A percentile compares a stretch with the other conserved stretches of the same genome.
phyloP scores from a whole-genome alignment of 2,888 invertebrate genomes.

The Cyclophora punctaria region DNA sequence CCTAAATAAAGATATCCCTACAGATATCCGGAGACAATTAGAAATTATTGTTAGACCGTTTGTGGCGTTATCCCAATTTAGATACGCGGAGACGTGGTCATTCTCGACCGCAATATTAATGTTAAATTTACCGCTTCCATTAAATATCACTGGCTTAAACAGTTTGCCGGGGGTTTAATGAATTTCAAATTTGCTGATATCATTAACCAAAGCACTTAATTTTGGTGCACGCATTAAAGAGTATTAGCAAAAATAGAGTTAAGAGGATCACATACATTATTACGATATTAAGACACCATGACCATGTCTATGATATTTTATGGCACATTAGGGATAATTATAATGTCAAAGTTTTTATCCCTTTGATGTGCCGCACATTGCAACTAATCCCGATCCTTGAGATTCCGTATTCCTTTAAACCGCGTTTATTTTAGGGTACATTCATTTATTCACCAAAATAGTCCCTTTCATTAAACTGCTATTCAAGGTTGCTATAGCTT shows the following conservation, averaged over 20 bases:
- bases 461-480: constrained; percentile 48
- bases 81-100: constrained; percentile 29
- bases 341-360: too few species aligned
- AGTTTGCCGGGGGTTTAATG: constrained; percentile 51
- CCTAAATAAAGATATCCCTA: too few species aligned
- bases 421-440: constrained; percentile 4
- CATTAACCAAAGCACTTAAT: constrained; percentile 56
- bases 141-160: constrained; percentile 50
- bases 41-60: constrained; percentile 27
- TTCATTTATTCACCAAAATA: constrained; percentile 29
- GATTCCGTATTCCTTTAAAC: background rate
- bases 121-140: constrained; percentile 53
- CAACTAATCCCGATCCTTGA: too few species aligned
- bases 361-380: too few species aligned
- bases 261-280: too few species aligned
- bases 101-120: constrained; percentile 50
- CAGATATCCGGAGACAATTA: constrained; percentile 14
- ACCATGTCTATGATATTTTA: too few species aligned
- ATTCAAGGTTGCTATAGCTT: constrained; percentile 37
- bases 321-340: too few species aligned
- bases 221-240: constrained; percentile 30
- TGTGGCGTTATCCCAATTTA: constrained; percentile 19
- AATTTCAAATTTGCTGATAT: constrained; percentile 55
- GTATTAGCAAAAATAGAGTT: too few species aligned
- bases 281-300: too few species aligned